Base-by-base conservation (phyloP, 2,113 vertebrate genomes). In the Cyphotilapia sp. region DNA sequence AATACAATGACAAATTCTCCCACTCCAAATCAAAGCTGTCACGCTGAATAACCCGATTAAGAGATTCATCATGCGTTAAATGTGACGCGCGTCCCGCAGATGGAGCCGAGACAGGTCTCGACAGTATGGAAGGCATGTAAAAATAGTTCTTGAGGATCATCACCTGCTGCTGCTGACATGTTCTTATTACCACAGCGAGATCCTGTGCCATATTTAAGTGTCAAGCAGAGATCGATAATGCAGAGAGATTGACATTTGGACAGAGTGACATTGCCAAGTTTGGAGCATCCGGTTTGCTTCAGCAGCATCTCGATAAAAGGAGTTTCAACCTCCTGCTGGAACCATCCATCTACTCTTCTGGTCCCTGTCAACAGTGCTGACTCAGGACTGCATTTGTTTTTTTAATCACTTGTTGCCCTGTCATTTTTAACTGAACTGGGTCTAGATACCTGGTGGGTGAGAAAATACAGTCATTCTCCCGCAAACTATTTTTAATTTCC, bases 271-370 rank as follows among this genome's bases (percentile, higher is more conserved):
- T 92, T 92, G 45, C 92, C 93, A 90, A 93, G 89, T 94, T 93
- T 85, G 91, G 92, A 82, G 42, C 13, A 9, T 88, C 85, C 71
- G 61, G 85, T 91, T 90, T 56, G 42, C 87, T 74, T 63, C 85
- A 87, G 54, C 84, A 31, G 87, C 53, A n/a, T 87, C 85, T 81
- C 8, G 57, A 95, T 96, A 96, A 94, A 95, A 95, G 92, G 85
- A 80, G 82, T 35, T 54, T 61, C 29, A 1, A 3, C n/a, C 76
- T 81, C 80, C 83, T 1, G 24, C 82, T 80, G 66, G 71, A 81
- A 85, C 19, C 31, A 1, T 6, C 45, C 19, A 80, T 61, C 33
- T 69, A 17, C 22, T 13, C 33, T 24, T 88, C 45, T 51, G 17
- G 17, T 61, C 29, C 45, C 83, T 54, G 71, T 53, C 80, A 38